These are phyloP conservation scores for Tursiops truncatus DNA, from an alignment of 2,113 vertebrate species.

Conservation along the genomic window DNA sequence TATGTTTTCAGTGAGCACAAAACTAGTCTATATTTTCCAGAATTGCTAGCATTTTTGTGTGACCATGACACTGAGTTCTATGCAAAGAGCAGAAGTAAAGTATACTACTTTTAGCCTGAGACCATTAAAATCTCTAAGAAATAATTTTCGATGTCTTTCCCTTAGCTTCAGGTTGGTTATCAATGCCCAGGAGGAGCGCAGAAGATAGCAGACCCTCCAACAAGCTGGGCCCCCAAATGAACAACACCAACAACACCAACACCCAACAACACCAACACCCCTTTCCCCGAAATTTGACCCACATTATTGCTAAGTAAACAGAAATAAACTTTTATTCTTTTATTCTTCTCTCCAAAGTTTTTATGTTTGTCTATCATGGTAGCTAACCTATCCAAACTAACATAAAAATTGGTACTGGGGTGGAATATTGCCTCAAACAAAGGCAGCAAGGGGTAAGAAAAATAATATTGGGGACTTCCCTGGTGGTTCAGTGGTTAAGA, in stretches of 20 bases:
- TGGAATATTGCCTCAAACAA: background rate
- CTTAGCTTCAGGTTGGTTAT: background rate
- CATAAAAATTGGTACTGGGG: background rate
- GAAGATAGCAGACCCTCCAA: background rate
- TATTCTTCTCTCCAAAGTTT: background rate
- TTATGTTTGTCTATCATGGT: background rate
- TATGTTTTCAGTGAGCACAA: background rate
- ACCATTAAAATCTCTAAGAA: background rate
- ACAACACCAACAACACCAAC: too few relatives aligned
- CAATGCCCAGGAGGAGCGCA: background rate
- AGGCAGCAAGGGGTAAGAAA: background rate
- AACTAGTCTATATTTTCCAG: background rate
- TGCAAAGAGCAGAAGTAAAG: background rate
- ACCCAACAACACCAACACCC: background rate
- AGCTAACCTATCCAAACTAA: background rate
- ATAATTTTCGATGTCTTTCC: background rate
- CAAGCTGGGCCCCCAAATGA: background rate
- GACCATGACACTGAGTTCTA: background rate
- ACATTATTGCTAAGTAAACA: background rate
- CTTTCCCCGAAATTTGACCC: background rate
- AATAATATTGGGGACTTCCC: background rate
- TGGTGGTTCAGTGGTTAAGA: too few relatives aligned
- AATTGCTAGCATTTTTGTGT: background rate
- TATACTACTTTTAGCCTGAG: background rate
- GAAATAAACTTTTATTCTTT: background rate